These are phyloP conservation scores for Rhinoptilus africanus DNA, from an alignment of 2,113 vertebrate species.

Conservation along the genomic window DNA sequence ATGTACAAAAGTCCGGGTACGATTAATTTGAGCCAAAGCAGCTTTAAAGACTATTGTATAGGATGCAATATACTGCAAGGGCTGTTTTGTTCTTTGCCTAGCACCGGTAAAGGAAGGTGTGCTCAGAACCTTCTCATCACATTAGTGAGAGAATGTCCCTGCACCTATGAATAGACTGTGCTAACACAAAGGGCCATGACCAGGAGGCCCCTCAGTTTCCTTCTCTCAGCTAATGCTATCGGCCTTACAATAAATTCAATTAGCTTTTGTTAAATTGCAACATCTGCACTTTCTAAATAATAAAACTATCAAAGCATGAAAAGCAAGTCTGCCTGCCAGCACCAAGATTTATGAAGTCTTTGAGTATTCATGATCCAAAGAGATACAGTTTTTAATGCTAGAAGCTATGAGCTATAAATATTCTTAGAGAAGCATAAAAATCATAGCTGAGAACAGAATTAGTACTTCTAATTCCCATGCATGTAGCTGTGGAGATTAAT, in stretches of 20 bases:
- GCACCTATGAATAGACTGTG: not conserved
- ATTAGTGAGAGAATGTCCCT: not conserved
- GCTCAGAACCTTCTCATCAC: not conserved
- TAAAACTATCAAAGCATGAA: constrained; percentile 33
- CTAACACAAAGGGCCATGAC: not conserved
- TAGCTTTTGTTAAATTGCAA: constrained; percentile 23
- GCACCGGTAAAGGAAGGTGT: not conserved
- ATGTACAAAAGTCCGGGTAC: not conserved
- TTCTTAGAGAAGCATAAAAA: not conserved
- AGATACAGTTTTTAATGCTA: not conserved
- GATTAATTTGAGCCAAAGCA: not conserved
- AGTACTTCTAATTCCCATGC: not conserved
- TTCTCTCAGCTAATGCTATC: not conserved
- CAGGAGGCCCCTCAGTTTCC: not conserved
- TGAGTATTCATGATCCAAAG: not conserved
- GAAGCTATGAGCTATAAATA: constrained; percentile 21
- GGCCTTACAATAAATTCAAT: not conserved
- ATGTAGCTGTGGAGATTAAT: not conserved
- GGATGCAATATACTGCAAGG: not conserved
- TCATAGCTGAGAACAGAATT: not conserved
- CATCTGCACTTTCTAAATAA: constrained; percentile 37
- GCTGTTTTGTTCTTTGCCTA: not conserved
- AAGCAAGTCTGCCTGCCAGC: not conserved
- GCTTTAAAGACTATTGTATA: not conserved
- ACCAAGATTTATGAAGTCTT: constrained; percentile 29